Conservation (phyloP, 2,113 vertebrate genomes). For the Microcebus murinus region DNA sequence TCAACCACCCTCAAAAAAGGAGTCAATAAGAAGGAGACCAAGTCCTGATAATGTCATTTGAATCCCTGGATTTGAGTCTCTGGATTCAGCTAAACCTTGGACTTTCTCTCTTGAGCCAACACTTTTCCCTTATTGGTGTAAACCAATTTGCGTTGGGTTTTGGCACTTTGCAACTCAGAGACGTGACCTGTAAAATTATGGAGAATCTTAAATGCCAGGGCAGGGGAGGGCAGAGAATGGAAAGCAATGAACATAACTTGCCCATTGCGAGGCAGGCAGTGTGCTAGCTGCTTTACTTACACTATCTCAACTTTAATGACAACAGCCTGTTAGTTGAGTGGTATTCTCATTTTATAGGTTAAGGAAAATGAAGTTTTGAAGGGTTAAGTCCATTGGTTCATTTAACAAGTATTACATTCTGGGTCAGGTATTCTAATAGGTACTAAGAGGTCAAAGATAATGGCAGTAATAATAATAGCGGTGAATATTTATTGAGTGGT, state of each 20-base stretch:
- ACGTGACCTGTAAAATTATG: not conserved
- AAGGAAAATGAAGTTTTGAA: not conserved
- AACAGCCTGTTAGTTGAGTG: not conserved
- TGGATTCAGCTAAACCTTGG: not conserved
- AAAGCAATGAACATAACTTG: not conserved
- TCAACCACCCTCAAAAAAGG: not conserved
- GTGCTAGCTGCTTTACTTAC: not conserved
- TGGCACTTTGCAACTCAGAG: not conserved
- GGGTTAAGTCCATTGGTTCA: not conserved
- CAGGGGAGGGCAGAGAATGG: not conserved
- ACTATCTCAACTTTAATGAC: not conserved
- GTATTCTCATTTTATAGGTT: not conserved
- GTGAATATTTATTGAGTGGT: not conserved
- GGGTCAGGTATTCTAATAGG: not conserved
- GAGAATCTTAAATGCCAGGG: not conserved
- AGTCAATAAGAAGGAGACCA: not conserved
- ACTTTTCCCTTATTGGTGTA: not conserved
- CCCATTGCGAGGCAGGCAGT: not conserved
- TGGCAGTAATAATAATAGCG: not conserved
- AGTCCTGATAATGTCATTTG: not conserved
- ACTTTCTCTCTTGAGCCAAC: not conserved
- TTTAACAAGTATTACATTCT: not conserved
- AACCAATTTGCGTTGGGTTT: not conserved
- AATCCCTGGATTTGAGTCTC: not conserved
- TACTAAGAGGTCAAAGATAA: not conserved